phyloP scores from a whole-genome alignment of 1,140 invertebrate genomes.

The Plectus sambesii region DNA sequence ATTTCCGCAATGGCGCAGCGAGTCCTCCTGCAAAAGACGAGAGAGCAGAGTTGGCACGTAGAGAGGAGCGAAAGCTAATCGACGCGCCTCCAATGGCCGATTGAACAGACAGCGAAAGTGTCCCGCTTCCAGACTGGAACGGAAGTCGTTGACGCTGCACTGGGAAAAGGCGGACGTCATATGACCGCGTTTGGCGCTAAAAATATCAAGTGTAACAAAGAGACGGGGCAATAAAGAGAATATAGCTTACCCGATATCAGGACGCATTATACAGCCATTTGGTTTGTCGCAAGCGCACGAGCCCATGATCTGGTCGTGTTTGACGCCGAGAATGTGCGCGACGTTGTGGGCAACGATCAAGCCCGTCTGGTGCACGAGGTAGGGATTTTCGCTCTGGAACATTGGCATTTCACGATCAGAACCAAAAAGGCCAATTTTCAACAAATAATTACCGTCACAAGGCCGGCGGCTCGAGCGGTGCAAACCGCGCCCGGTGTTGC shows the following conservation, averaged over 20 bases:
- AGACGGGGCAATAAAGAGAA: too few relatives aligned
- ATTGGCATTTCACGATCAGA: too few relatives aligned
- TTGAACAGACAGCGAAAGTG: slow-evolving; percentile 42
- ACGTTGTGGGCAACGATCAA: slow-evolving; percentile 35
- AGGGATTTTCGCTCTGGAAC: too few relatives aligned
- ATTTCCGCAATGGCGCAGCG: slow-evolving; percentile 40
- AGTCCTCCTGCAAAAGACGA: slow-evolving; percentile 25
- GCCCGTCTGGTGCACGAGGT: slow-evolving; percentile 28
- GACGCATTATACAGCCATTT: slow-evolving; percentile 36
- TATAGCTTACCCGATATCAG: slow-evolving; percentile 29
- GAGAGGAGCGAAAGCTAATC: too few relatives aligned
- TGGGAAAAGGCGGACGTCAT: too few relatives aligned
- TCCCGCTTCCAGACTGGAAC: slow-evolving; percentile 33
- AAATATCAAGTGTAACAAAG: too few relatives aligned
- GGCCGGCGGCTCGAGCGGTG: slow-evolving; percentile 34
- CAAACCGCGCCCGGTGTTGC: slow-evolving; percentile 35
- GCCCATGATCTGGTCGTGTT: slow-evolving; percentile 39
- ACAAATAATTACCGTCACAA: slow-evolving; percentile 33
- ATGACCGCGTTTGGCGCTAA: too few relatives aligned
- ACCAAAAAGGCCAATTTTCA: too few relatives aligned
- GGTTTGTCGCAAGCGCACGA: slow-evolving; percentile 31
- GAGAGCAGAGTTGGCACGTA: too few relatives aligned
- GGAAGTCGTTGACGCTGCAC: slow-evolving; percentile 36
- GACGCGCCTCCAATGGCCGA: slow-evolving; percentile 34
- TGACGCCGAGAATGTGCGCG: slow-evolving; percentile 40